Base-by-base conservation (phyloP, 2,797 vertebrate genomes). In the Tenualosa thibaudeaui region DNA sequence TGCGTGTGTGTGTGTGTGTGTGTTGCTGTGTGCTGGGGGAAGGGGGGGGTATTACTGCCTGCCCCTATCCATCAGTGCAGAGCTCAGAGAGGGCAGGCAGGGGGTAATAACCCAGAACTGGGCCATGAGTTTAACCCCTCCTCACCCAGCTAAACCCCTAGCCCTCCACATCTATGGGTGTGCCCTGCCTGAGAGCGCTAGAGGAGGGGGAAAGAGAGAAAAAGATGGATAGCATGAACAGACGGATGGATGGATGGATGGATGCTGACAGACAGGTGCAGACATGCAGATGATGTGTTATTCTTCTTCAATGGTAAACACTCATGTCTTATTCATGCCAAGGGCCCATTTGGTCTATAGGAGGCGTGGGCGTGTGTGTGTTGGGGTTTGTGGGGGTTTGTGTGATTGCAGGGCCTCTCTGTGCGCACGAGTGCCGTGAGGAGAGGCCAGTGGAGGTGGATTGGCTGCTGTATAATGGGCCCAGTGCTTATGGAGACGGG, bases 91-190 rank as follows among this genome's bases (percentile, higher is more conserved):
- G 85, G 37, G 84, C 37, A 83, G 26, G 81, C 56, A 10, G 78
- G 75, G 85, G 86, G 56, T 81, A 84, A 78, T 85, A 78, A 46
- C 15, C 85, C 75, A 53, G 62, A 84, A 82, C 65, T 81, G 81
- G 84, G 68, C 68, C 81, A 84, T 26, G 10, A 7, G 12, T 58
- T 87, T 86, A 89, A 88, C 87, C 81, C 82, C 22, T 62, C 81
- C 54, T 46, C 46, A 43, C 22, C 75, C 83, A 31, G 4, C 31
- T 31, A 4, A 75, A 1, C 2, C n/a, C 5, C 56, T 58, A 58
- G 56, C 56, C 56, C 19, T 58, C 56, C 56, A n/a, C 3, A 58
- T n/a, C 19, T 19, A 53, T 46, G 51, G 51, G 51, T 15, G 51
- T 53, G 51, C 15, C 51, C 12, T 53, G 51, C 51, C 51, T 46